A percentile compares a stretch with the other conserved stretches of the same genome.
Conservation (phyloP, 2,888 invertebrate genomes). For the Gibbula magus region DNA sequence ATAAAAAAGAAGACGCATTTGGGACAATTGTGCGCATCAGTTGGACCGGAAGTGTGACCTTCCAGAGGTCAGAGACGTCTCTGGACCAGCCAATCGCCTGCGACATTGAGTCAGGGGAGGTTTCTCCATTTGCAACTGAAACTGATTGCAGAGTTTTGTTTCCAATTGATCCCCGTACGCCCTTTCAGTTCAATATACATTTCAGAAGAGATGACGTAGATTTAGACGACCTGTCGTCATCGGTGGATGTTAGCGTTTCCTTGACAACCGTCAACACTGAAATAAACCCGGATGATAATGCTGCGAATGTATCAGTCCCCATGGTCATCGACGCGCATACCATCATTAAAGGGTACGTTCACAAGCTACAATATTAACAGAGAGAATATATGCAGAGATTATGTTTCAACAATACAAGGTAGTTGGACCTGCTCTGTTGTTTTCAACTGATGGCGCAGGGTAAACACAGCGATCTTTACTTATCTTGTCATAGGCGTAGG, state of each 20-base stretch:
- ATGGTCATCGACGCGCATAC: conserved; percentile 8
- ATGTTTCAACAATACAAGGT: too few species aligned
- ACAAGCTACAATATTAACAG: background rate
- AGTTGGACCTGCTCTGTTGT: too few species aligned
- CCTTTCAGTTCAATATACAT: background rate
- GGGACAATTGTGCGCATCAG: background rate
- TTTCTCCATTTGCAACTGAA: background rate
- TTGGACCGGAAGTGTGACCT: background rate
- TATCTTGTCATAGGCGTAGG: too few species aligned
- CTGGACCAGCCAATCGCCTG: background rate
- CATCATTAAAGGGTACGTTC: conserved; percentile 10
- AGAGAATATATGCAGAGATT: too few species aligned
- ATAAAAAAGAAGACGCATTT: conserved; percentile 17
- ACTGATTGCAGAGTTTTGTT: background rate
- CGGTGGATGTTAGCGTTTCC: background rate
- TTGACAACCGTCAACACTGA: background rate
- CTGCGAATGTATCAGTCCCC: background rate
- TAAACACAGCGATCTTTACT: too few species aligned
- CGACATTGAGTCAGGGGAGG: background rate
- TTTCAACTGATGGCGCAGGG: too few species aligned
- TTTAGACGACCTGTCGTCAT: background rate
- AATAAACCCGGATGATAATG: background rate
- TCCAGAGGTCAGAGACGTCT: background rate
- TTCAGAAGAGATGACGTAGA: background rate
- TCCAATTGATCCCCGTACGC: background rate